Evolutionary conservation across 2,113 vertebrate genomes (phyloP).

Genomic region (Etia nguti): DNA sequence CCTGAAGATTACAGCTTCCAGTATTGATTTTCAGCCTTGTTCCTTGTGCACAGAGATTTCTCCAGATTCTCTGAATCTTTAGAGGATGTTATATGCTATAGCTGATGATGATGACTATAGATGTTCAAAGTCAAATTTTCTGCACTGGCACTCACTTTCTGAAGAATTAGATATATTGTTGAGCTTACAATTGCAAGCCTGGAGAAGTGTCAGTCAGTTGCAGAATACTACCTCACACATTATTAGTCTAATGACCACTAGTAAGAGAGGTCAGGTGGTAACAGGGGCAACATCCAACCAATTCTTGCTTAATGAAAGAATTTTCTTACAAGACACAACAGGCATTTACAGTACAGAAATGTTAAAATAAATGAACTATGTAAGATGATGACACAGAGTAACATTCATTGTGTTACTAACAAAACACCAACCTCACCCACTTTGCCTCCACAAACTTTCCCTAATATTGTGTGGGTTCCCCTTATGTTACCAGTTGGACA

Average conservation of each 20-base stretch:
- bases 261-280: constrained; percentile 12
- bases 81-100: neutral
- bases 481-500: neutral
- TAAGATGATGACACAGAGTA: neutral
- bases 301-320: constrained; percentile 54
- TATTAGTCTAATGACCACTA: constrained; percentile 2
- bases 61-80: neutral
- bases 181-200: neutral
- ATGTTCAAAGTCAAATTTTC: neutral
- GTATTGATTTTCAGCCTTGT: neutral
- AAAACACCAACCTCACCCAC: neutral
- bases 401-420: constrained; percentile 7
- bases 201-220: neutral
- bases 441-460: neutral
- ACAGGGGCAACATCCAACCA: constrained; percentile 27
- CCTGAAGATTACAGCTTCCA: neutral
- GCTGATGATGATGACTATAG: neutral
- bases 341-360: constrained; percentile 31
- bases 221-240: neutral
- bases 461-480: neutral
- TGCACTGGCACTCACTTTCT: neutral
- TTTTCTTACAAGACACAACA: constrained; percentile 44
- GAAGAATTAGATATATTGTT: neutral
- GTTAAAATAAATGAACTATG: constrained; percentile 16
- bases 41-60: neutral